These are phyloP conservation scores for Bergia sp. DNA, from an alignment of 92 coral and sea anemone species.

Conservation along the genomic window DNA sequence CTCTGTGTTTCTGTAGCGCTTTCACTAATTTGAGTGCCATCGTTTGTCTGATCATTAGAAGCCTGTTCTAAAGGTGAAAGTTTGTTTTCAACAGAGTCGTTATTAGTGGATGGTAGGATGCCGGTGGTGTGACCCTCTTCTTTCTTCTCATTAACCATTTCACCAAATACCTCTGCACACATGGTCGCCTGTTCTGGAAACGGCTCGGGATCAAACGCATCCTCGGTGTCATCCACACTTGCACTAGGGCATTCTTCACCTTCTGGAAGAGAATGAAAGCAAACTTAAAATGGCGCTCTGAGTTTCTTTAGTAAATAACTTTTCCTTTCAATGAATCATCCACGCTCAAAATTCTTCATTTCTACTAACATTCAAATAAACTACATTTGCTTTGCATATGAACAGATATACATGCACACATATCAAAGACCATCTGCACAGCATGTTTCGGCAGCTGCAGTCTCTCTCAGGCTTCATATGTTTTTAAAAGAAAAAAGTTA, in stretches of 20 bases:
- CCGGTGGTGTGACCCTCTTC: background rate
- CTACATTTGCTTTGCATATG: too few relatives aligned
- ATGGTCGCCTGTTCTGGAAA: background rate
- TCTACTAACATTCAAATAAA: too few relatives aligned
- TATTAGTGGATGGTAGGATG: background rate
- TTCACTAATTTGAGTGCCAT: background rate
- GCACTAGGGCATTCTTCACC: background rate
- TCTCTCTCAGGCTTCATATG: too few relatives aligned
- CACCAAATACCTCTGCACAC: background rate
- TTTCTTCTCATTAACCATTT: background rate
- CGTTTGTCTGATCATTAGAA: background rate
- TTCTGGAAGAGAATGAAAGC: background rate
- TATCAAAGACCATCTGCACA: too few relatives aligned
- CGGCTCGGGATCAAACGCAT: background rate
- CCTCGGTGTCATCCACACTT: background rate
- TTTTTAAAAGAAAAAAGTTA: too few relatives aligned
- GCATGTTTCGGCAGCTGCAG: too few relatives aligned
- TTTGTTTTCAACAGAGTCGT: background rate
- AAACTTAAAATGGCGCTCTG: background rate
- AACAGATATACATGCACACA: too few relatives aligned
- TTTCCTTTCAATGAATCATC: too few relatives aligned
- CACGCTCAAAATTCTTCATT: too few relatives aligned
- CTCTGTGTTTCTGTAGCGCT: background rate
- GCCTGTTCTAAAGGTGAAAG: background rate
- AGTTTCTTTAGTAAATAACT: too few relatives aligned